Base-by-base conservation (phyloP, 2,888 invertebrate genomes). In the Falcaria lacertinaria region DNA sequence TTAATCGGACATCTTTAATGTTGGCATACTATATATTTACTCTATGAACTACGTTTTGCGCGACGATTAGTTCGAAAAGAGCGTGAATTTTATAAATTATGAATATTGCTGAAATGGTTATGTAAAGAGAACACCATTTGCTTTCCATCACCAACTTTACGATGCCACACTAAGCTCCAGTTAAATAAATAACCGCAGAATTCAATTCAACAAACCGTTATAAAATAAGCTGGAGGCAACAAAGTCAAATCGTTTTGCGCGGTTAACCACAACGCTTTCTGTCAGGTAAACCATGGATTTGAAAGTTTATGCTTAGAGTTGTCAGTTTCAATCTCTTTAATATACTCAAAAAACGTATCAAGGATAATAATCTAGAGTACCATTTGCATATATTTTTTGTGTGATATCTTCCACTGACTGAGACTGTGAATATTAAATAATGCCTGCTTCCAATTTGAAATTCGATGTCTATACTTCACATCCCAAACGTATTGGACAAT, bases 171-270 rank as follows among this genome's bases (percentile, higher is more conserved):
- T 75, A 70, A 74, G 72, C 62, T 69, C 64, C 64, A 80, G 78
- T 79, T 81, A 85, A 82, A 88, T 87, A 88, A 87, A 87, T 83
- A 87, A 89, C 89, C 89, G 80, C 89, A 88, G 73, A 88, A 87
- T 88, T 89, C 89, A 88, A 88, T 89, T 85, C 78, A 72, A 78
- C 82, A 77, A 71, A 80, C 89, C 87, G 89, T 88, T 88, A 88
- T 83, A 84, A 82, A 86, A 88, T 86, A 83, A 84, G 78, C 82
- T 84, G 61, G 52, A 78, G 77, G 84, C 80, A 75, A 86, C 83
- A 82, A 80, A 85, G 84, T 86, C 79, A 77, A 84, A 87, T 79
- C 83, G 84, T 76, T 87, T 86, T 82, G 77, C 75, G 85, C 74
- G 88, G 88, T 87, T 86, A 87, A 84, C 88, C 87, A 64, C 88